Conservation (phyloP, 1,140 invertebrate genomes). For the Aphidius gifuensis region DNA sequence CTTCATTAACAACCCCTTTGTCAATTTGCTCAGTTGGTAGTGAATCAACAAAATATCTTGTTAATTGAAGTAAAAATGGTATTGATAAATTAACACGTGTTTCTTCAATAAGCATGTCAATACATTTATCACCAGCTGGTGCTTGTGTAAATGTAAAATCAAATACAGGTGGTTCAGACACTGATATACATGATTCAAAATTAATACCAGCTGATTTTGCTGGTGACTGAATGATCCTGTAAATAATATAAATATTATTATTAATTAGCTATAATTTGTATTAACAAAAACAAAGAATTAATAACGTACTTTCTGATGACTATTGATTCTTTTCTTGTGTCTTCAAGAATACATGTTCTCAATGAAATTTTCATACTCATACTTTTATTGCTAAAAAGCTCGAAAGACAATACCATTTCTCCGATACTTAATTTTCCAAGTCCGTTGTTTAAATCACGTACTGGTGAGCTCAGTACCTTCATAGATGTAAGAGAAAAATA, state of each 20-base stretch:
- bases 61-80: constrained; percentile 67
- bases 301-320: constrained; percentile 58
- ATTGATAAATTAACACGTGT: constrained; percentile 71
- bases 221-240: constrained; percentile 68
- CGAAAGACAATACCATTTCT: constrained; percentile 64
- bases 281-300: too few species aligned
- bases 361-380: constrained; percentile 70
- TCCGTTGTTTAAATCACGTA: constrained; percentile 69
- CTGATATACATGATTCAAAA: constrained; percentile 60
- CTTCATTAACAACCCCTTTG: constrained; percentile 66
- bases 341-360: constrained; percentile 67
- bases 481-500: constrained; percentile 24
- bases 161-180: constrained; percentile 66
- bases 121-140: constrained; percentile 61
- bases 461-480: constrained; percentile 68
- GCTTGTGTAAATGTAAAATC: constrained; percentile 65
- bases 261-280: too few species aligned
- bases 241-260: constrained; percentile 30
- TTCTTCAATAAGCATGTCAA: constrained; percentile 70
- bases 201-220: constrained; percentile 58
- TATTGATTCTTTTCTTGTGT: constrained; percentile 66
- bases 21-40: constrained; percentile 61
- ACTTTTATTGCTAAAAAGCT: constrained; percentile 69
- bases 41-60: constrained; percentile 66
- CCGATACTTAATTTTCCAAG: constrained; percentile 69